These are phyloP conservation scores for Micrasema minimum DNA, from an alignment of 1,140 invertebrate species.

Conservation along the genomic window DNA sequence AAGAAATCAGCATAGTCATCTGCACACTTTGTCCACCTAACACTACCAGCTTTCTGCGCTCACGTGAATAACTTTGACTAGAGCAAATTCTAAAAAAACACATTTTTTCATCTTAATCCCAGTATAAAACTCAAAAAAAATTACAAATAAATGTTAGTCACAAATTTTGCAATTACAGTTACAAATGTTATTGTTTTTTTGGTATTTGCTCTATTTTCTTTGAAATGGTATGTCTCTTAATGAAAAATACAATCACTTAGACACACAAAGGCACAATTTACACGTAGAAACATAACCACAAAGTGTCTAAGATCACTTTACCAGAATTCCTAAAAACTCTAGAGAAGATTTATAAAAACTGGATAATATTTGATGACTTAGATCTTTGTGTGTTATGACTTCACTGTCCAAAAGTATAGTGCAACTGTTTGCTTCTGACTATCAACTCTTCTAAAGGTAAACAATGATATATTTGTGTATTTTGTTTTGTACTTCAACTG, in stretches of 20 bases:
- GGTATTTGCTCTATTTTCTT: not conserved
- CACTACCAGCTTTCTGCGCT: conserved; percentile 30
- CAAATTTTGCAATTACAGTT: not conserved
- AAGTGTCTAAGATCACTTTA: not conserved
- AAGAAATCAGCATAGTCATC: conserved; percentile 20
- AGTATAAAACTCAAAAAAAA: not conserved
- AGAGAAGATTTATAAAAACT: not conserved
- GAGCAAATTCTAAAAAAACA: not conserved
- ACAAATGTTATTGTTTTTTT: too few relatives aligned
- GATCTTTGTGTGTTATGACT: conserved; percentile 25
- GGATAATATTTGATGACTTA: not conserved
- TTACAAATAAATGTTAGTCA: not conserved
- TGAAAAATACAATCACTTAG: conserved; percentile 24
- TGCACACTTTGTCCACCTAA: conserved; percentile 25
- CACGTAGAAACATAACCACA: conserved; percentile 25
- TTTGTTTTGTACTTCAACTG: too few relatives aligned
- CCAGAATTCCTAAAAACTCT: not conserved
- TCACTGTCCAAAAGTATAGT: conserved; percentile 12
- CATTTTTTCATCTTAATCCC: not conserved
- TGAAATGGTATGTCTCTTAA: conserved; percentile 30
- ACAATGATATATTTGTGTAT: not conserved
- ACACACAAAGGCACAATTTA: conserved; percentile 26
- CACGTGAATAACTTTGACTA: not conserved
- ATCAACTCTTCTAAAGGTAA: conserved; percentile 20
- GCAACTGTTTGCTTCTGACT: conserved; percentile 14